A percentile compares a stretch with the other conserved stretches of the same genome.
Evolutionary conservation across 2,113 vertebrate genomes (phyloP).

Genomic region (Hucho hucho): DNA sequence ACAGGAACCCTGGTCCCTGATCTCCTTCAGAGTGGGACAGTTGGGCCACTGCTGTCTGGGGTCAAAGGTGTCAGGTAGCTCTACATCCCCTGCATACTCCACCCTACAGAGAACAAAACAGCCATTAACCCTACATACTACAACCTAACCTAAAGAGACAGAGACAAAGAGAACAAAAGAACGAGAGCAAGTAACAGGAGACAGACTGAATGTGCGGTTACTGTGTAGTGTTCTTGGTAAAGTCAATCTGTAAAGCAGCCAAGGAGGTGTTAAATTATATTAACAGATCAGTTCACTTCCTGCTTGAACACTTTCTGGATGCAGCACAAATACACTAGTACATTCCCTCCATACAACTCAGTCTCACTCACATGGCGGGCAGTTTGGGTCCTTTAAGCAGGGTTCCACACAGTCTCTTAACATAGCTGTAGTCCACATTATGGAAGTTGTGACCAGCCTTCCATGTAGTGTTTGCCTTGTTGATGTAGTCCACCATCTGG

Average conservation of each 20-base stretch:
- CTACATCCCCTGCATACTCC: conserved; percentile 65
- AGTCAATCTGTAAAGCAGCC: too few relatives aligned
- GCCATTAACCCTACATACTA: neutral
- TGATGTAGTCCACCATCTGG: conserved; percentile 88
- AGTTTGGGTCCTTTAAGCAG: conserved; percentile 84
- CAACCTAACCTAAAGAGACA: neutral
- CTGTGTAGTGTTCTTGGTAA: too few relatives aligned
- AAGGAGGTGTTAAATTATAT: too few relatives aligned
- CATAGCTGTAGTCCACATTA: conserved; percentile 81
- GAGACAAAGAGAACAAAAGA: too few relatives aligned
- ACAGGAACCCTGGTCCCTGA: conserved; percentile 95
- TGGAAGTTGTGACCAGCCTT: conserved; percentile 89
- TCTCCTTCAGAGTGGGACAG: conserved; percentile 90
- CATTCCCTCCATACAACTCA: neutral
- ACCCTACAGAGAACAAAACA: conserved; percentile 67
- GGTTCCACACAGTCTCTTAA: conserved; percentile 87
- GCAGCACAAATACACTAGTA: too few relatives aligned
- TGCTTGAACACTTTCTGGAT: too few relatives aligned
- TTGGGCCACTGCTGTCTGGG: conserved; percentile 86
- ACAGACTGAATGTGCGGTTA: too few relatives aligned
- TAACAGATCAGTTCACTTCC: too few relatives aligned
- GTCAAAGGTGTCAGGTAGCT: conserved; percentile 84
- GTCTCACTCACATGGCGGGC: conserved; percentile 78
- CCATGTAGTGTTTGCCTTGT: conserved; percentile 93
- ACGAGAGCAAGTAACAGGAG: too few relatives aligned